Evolutionary conservation across 2,113 vertebrate species (phyloP), one percentile per base, ranked within the genome.

Genomic region (Merops nubicus): DNA sequence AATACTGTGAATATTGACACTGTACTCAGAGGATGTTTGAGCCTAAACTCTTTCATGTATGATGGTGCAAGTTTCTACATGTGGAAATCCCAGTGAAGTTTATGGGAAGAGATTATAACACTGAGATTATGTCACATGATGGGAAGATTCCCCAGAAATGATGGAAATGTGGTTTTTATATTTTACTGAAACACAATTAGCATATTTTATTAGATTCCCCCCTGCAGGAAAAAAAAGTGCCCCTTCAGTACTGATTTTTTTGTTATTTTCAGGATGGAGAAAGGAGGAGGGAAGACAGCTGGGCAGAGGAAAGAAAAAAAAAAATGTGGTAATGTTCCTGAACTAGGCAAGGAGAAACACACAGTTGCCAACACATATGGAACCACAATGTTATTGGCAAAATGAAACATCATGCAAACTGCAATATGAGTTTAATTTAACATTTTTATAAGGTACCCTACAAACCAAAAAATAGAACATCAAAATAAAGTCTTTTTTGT

Each of bases 281-380:
- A 86, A 85, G 23, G 43, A 83, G 59, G 18, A 79, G 26, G 8
- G 31, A 23, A 91, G 69, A 48, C 13, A 45, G 47, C 5, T 81
- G 40, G 67, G 64, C 47, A 91, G 14, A 9, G 42, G 10, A 85
- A 85, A 15, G 45, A 43, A 60, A 78, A 73, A 57, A 34, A 34
- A 22, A 6, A 34, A 19, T 42, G 54, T 63, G 31, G 43, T 78
- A 89, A 82, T 43, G 50, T 50, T 88, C 33, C 34, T 81, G 67
- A 84, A 83, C 50, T 43, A 86, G 56, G 59, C 88, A 88, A 83
- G n/a, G 38, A 88, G 72, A 94, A 80, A 70, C 59, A 23, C n/a
- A 43, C 21, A 13, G 25, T 40, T 94, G 79, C 92, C 95, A 96
- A 77, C 60, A 89, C 88, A 96, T 81, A 94, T 92, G 93, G 95